phyloP scores from a whole-genome alignment of 2,797 vertebrate species.

The Mastacembelus armatus region DNA sequence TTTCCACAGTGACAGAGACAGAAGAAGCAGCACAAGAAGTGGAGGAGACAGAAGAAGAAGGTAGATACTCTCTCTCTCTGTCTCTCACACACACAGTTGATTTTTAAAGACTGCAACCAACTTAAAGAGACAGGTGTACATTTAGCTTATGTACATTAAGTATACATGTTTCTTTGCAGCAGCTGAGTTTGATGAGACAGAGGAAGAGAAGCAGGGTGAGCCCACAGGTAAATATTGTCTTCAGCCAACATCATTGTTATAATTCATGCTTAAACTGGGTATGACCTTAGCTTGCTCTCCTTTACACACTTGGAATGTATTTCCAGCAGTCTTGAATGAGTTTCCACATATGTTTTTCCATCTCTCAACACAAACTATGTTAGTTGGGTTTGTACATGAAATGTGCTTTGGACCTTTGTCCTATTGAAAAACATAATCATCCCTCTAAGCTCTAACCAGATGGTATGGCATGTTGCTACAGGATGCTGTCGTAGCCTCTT shows the following conservation, averaged over 20 bases:
- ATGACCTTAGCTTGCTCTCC: no score
- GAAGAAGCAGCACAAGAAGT: constrained; percentile 29
- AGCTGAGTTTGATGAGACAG: constrained; percentile 58
- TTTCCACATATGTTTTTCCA: no score
- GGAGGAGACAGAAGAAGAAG: constrained; percentile 52
- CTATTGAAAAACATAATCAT: no score
- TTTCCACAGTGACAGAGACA: constrained; percentile 5
- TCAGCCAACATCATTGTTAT: not conserved
- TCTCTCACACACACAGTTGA: not conserved
- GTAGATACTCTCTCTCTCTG: constrained; percentile 28
- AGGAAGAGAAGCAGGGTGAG: constrained; percentile 69
- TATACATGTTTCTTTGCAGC: constrained; percentile 34
- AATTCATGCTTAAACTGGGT: no score
- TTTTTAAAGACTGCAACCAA: not conserved
- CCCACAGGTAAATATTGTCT: constrained; percentile 69
- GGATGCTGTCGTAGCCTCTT: no score
- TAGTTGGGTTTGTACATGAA: no score
- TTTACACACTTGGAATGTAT: no score
- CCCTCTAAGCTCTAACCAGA: no score
- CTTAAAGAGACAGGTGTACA: not conserved
- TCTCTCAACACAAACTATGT: no score
- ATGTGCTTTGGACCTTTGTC: no score
- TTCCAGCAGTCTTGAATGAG: no score
- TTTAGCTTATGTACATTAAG: not conserved
- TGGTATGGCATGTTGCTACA: no score